Conservation (phyloP, 2,797 vertebrate genomes). For the Helicolenus hilgendorfi region DNA sequence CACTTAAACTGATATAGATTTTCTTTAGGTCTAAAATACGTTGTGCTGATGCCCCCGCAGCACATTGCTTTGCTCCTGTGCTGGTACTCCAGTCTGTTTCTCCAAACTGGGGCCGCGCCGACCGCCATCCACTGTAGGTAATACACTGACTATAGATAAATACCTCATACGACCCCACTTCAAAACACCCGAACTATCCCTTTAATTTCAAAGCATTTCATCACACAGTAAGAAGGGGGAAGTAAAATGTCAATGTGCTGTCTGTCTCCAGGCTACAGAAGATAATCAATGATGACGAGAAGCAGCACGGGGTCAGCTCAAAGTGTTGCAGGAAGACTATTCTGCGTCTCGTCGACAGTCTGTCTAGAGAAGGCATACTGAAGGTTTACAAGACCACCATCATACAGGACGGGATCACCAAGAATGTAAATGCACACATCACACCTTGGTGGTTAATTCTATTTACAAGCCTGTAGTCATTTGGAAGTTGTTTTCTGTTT, state of each 20-base stretch:
- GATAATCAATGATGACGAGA: slow-evolving; percentile 95
- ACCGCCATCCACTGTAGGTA: too few species aligned
- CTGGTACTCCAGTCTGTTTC: too few species aligned
- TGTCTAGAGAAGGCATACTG: slow-evolving; percentile 93
- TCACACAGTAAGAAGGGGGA: not conserved
- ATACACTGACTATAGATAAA: not conserved
- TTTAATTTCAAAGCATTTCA: not conserved
- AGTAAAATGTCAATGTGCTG: not conserved
- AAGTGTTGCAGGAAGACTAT: slow-evolving; percentile 98
- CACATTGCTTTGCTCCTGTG: too few species aligned
- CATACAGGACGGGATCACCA: slow-evolving; percentile 94
- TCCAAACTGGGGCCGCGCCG: too few species aligned
- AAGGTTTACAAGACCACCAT: slow-evolving; percentile 93
- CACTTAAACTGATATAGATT: too few species aligned
- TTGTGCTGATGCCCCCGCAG: too few species aligned
- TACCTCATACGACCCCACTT: not conserved
- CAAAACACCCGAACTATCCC: not conserved
- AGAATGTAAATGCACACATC: slow-evolving; percentile 87
- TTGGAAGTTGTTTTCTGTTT: not conserved
- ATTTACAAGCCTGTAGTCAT: not conserved
- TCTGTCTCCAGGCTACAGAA: slow-evolving; percentile 93
- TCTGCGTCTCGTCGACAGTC: slow-evolving; percentile 90
- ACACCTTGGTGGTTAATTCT: not conserved
- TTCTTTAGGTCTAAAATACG: too few species aligned
- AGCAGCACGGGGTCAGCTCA: slow-evolving; percentile 92